Base-by-base conservation (phyloP, 2,113 vertebrate species). In the Panurus biarmicus region DNA sequence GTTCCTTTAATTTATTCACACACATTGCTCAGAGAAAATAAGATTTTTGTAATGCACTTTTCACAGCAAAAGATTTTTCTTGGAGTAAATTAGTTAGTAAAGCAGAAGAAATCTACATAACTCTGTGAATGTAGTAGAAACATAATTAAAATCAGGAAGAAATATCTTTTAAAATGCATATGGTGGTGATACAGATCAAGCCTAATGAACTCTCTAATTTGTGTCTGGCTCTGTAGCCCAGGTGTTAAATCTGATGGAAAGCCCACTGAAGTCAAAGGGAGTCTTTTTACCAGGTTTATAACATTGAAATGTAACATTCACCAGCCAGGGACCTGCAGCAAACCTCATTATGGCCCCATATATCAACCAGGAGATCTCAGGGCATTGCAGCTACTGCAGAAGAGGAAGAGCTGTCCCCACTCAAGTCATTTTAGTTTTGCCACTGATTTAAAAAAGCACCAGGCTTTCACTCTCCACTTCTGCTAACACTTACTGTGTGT, bases 1-100 rank as follows among this genome's bases (percentile, higher is more conserved):
- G 84, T 94, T 90, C 60, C 35, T 95, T 93, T 93, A 92, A 93
- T 96, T 91, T 88, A 95, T 94, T 93, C 92, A 93, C 78, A 85
- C 67, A 77, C 42, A 56, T 71, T 78, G 60, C 90, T 95, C 61
- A 75, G 58, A 94, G 95, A 95, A 95, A 96, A 95, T 86, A 92
- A 91, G 86, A 87, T 83, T 94, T 96, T 79, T 47, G 62, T 89
- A 95, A 94, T 87, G 84, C 67, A 84, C 64, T 95, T 96, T 88
- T 81, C 79, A 90, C 62, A 80, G 93, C 42, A 91, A 88, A 94
- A 93, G 72, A 86, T 96, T 95, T 95, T 96, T 95, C 87, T 86
- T 83, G 40, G n/a, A 95, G 40, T 89, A 93, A 97, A 97, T 95
- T 94, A 87, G 85, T 90, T 77, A 82, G 77, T 72, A 94, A 73